Evolutionary conservation across 2,888 invertebrate species (phyloP), one percentile per base, ranked within the genome.

Genomic region (Pseudoips prasinana): DNA sequence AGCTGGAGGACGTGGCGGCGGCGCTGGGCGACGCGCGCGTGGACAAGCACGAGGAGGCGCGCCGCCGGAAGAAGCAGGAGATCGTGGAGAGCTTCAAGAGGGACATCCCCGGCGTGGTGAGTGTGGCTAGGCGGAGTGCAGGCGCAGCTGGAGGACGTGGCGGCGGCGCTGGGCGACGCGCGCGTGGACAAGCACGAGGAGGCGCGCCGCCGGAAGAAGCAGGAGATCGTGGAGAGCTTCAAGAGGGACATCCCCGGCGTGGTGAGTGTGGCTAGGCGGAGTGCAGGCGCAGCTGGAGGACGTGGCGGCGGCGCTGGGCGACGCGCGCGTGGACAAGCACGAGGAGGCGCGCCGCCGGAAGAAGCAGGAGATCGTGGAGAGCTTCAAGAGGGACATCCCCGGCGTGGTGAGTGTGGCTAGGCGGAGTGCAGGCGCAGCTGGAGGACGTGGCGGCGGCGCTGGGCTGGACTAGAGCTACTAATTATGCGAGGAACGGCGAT

Each of bases 101-200:
- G 39, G 94, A 98, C 55, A 98, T 96, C 61, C 96, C 97, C 9
- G 99, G 99, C 39, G 98, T 98, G 70, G 96, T 20, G n/a, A 20
- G 14, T 14, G 14, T 2, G 5, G 2, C 2, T 14, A 14, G 5
- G 14, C n/a, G 94, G 95, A 72, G 92, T 98, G 39, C 97, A 98
- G 73, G 85, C 92, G 14, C 95, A 96, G 60, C 83, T 98, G 46
- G 96, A 96, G 64, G 94, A 92, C 55, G 96, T 98, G 51, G 93
- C 95, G 4, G 92, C 95, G 65, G 96, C 98, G 76, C 90, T 98
- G 20, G 97, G 98, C 0, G 96, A 98, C 89, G 98, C 98, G 1
- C 93, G 96, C 65, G 97, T 98, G 26, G 99, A 99, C 81, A 97
- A 98, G 73, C 98, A 98, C 70, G 99, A 99, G 84, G 97, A 98